phyloP scores from a whole-genome alignment of 92 coral and sea anemone species.

The Palythoa grandiflora region DNA sequence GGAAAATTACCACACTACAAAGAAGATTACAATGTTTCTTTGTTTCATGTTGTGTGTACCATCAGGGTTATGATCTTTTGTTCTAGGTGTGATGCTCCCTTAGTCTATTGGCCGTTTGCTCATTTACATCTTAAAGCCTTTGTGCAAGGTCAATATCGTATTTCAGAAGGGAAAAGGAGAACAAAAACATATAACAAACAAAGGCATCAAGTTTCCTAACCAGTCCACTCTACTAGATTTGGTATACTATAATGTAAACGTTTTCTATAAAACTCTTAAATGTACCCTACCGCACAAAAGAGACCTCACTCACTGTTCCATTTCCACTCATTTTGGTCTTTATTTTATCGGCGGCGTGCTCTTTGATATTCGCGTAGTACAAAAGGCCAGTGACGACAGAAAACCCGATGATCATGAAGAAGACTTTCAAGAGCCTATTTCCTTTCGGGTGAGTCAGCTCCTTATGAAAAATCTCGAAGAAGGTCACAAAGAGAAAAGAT shows the following conservation, averaged over 20 bases:
- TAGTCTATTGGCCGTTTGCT: too few species aligned
- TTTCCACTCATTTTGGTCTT: constrained; percentile 7
- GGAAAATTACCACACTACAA: too few species aligned
- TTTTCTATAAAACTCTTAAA: background rate
- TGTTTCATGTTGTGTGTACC: too few species aligned
- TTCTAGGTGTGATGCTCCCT: too few species aligned
- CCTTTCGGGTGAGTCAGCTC: constrained; percentile 80
- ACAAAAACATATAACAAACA: too few species aligned
- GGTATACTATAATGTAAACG: background rate
- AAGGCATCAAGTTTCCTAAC: too few species aligned
- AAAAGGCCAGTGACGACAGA: constrained; percentile 77
- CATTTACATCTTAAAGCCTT: too few species aligned
- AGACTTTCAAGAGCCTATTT: constrained; percentile 78
- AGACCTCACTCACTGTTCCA: background rate
- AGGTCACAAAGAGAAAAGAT: constrained; percentile 92
- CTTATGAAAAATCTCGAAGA: constrained; percentile 93
- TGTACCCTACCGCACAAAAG: background rate
- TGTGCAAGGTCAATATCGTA: too few species aligned
- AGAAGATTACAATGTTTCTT: too few species aligned
- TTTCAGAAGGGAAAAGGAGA: too few species aligned
- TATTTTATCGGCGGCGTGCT: constrained; percentile 41
- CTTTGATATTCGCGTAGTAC: constrained; percentile 76
- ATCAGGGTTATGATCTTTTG: too few species aligned
- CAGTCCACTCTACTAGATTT: too few species aligned
- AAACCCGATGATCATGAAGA: constrained; percentile 82